Percentiles rank a stretch among this genome's conserved stretches.
Conservation (phyloP, 1,140 invertebrate species). For the Zaprionus inermis region DNA sequence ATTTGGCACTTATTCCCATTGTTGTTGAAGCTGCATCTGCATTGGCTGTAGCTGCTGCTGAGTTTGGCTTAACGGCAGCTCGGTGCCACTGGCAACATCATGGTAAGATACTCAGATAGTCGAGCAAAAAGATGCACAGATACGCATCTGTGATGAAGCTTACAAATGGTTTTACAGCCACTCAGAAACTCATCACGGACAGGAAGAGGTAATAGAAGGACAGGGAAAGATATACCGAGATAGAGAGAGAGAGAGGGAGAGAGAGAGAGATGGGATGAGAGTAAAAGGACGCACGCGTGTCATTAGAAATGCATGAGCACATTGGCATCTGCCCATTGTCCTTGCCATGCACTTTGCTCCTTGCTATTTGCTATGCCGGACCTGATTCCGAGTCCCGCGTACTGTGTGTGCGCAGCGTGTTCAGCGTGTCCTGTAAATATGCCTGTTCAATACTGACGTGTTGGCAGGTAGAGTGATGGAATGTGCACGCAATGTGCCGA, state of each 20-base stretch:
- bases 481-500: conserved; percentile 12
- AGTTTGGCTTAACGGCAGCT: conserved; percentile 54
- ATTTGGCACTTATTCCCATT: not conserved
- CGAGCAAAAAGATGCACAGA: conserved; percentile 1
- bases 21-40: conserved; percentile 5
- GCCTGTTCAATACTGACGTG: conserved; percentile 51
- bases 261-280: not conserved
- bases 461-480: conserved; percentile 15
- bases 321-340: conserved; percentile 59
- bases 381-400: conserved; percentile 4
- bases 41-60: conserved; percentile 34
- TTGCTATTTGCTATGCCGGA: conserved; percentile 28
- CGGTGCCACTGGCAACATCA: not conserved
- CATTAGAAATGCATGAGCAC: conserved; percentile 67
- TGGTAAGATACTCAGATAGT: not conserved
- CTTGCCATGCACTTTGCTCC: conserved; percentile 36
- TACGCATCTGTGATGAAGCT: conserved; percentile 32
- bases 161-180: conserved; percentile 9
- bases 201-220: not conserved
- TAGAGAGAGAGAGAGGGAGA: not conserved
- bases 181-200: not conserved
- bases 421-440: conserved; percentile 16
- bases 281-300: conserved; percentile 34
- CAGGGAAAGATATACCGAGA: not conserved
- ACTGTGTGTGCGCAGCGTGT: not conserved